phyloP scores from a whole-genome alignment of 2,888 invertebrate species.

The Euclidia mi region DNA sequence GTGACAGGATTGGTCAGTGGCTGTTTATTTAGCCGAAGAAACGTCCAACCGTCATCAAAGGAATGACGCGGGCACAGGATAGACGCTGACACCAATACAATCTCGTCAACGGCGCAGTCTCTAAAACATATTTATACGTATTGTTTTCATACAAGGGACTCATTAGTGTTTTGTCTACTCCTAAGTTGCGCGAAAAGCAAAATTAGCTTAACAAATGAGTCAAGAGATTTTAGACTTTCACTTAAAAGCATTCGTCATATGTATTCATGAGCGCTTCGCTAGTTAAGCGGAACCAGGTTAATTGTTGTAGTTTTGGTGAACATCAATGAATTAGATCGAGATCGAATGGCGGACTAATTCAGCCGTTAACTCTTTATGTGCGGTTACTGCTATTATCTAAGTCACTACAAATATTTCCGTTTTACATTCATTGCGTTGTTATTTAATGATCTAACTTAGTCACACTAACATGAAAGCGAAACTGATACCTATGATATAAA shows the following conservation, averaged over 20 bases:
- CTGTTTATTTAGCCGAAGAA: constrained; percentile 46
- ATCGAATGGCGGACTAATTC: background rate
- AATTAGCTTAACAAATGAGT: constrained; percentile 37
- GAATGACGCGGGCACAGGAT: constrained; percentile 21
- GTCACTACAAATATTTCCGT: too few relatives aligned
- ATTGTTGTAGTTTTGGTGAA: constrained; percentile 7
- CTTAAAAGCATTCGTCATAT: constrained; percentile 38
- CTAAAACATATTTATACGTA: constrained; percentile 38
- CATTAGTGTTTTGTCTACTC: constrained; percentile 32
- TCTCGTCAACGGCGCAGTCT: constrained; percentile 26
- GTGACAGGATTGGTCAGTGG: constrained; percentile 35
- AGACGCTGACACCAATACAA: constrained; percentile 19
- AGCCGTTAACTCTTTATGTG: too few relatives aligned
- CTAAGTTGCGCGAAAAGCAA: constrained; percentile 31
- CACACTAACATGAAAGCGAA: too few relatives aligned
- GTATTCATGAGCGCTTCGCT: constrained; percentile 29
- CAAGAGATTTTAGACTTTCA: constrained; percentile 44
- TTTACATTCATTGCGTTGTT: too few relatives aligned
- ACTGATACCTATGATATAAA: too few relatives aligned
- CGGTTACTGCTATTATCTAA: too few relatives aligned
- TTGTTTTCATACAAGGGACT: constrained; percentile 32
- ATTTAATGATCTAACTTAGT: too few relatives aligned
- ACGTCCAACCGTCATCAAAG: constrained; percentile 56
- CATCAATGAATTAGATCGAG: background rate
- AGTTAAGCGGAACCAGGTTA: constrained; percentile 12